Conservation (phyloP, 2,797 vertebrate species). For the Anabas testudineus region DNA sequence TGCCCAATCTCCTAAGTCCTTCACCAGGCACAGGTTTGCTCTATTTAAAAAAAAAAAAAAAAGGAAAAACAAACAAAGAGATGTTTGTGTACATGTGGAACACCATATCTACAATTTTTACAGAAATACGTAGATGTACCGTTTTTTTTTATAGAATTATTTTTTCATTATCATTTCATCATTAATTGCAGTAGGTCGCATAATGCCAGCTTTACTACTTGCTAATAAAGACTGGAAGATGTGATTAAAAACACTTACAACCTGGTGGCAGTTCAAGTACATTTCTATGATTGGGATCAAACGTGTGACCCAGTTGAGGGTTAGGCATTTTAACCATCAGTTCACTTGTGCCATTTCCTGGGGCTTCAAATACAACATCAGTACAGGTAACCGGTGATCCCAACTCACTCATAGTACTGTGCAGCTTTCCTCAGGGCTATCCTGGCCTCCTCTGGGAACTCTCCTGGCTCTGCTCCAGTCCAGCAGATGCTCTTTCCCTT, state of each 20-base stretch:
- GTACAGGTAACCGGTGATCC: slow-evolving; percentile 1
- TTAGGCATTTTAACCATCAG: neutral
- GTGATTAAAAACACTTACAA: too few relatives aligned
- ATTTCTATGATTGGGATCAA: neutral
- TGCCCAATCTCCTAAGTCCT: slow-evolving; percentile 91
- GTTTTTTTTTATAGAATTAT: too few relatives aligned
- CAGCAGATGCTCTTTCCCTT: slow-evolving; percentile 95
- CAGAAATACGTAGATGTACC: neutral
- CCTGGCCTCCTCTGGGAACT: slow-evolving; percentile 93
- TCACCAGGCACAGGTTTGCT: slow-evolving; percentile 91
- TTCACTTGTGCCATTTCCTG: neutral
- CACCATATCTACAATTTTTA: neutral
- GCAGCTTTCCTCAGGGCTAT: slow-evolving; percentile 91
- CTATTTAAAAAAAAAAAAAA: slow-evolving; percentile 74
- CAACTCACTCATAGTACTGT: slow-evolving; percentile 95
- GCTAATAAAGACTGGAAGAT: too few relatives aligned
- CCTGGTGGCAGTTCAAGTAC: too few relatives aligned
- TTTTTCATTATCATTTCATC: too few relatives aligned
- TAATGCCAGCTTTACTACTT: too few relatives aligned
- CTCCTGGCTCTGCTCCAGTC: slow-evolving; percentile 90
- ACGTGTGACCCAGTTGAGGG: neutral
- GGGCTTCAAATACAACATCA: slow-evolving; percentile 3
- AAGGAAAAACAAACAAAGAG: neutral
- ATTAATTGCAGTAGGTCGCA: too few relatives aligned
- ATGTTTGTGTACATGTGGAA: neutral